Conservation (phyloP, 2,113 vertebrate species). For the Lasiurus cinereus region DNA sequence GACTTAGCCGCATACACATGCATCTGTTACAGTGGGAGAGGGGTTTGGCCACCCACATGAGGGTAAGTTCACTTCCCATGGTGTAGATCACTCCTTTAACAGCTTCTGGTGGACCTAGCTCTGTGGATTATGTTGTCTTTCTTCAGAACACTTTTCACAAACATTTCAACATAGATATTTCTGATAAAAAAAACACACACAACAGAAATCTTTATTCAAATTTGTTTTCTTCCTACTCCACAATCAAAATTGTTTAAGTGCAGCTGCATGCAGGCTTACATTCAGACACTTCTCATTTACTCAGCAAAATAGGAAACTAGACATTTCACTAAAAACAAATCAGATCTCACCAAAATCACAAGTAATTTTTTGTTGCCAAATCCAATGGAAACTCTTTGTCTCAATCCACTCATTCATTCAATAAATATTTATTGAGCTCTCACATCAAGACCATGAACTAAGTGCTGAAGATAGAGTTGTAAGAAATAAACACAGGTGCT, state of each 20-base stretch:
- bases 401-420: neutral
- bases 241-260: neutral
- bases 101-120: neutral
- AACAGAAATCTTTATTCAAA: neutral
- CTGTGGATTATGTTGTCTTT: neutral
- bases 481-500: neutral
- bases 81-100: neutral
- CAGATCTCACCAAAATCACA: neutral
- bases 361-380: neutral
- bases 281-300: neutral
- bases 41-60: neutral
- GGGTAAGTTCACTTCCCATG: neutral
- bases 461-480: neutral
- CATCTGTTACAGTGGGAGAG: neutral
- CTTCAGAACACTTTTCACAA: neutral
- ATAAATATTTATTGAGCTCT: neutral
- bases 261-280: neutral
- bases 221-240: neutral
- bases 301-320: constrained; percentile 5
- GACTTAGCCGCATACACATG: neutral
- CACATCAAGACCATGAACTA: neutral
- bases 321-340: constrained; percentile 17
- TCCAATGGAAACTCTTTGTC: neutral
- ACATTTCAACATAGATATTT: neutral
- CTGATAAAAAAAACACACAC: neutral